These are phyloP conservation scores for Scomber scombrus DNA, from an alignment of 2,113 vertebrate genomes.

Conservation along the genomic window DNA sequence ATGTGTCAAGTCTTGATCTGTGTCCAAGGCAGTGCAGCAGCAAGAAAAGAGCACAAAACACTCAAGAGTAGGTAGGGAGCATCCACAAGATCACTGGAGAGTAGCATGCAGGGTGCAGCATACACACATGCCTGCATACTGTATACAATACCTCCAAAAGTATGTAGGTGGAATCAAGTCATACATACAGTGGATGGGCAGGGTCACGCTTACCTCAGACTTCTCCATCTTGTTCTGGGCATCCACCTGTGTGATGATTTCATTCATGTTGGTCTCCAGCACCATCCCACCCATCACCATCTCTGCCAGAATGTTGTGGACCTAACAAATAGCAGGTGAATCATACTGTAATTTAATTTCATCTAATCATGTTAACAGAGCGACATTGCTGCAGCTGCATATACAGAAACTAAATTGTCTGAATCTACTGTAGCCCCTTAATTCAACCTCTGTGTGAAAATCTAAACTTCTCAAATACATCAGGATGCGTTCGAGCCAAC, in stretches of 20 bases:
- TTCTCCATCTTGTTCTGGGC: conserved; percentile 99
- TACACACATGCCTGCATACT: conserved; percentile 77
- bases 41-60: conserved; percentile 77
- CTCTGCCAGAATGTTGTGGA: conserved; percentile 98
- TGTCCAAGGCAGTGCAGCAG: conserved; percentile 66
- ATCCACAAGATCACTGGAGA: conserved; percentile 76
- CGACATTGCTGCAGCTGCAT: background rate
- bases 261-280: conserved; percentile 99
- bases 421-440: no score
- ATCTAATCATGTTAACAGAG: background rate
- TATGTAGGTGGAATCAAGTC: conserved; percentile 27
- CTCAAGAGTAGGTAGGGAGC: conserved; percentile 69
- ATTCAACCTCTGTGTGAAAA: no score
- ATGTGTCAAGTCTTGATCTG: conserved; percentile 59
- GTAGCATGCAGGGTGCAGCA: conserved; percentile 82
- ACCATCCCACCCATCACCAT: conserved; percentile 99
- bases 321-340: conserved; percentile 77
- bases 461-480: no score
- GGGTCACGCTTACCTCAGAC: conserved; percentile 92
- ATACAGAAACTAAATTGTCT: background rate
- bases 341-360: background rate
- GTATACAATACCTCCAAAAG: conserved; percentile 63
- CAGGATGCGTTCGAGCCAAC: no score
- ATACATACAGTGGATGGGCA: conserved; percentile 18
- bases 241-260: conserved; percentile 98